Evolutionary conservation across 2,888 invertebrate species (phyloP).

Genomic region (Cantharis rustica): DNA sequence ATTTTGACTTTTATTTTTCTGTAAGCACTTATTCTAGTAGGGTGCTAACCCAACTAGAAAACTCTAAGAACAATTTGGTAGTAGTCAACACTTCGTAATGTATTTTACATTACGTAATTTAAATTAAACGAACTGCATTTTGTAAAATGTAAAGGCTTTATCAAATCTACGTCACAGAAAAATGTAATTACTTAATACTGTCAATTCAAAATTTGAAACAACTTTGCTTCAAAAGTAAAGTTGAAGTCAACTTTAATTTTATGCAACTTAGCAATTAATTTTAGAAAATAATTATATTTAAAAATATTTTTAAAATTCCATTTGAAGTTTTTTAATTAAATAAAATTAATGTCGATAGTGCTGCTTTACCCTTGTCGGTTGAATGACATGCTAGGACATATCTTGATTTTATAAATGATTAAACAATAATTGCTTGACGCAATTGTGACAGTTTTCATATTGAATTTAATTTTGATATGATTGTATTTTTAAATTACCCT

Average conservation of each 20-base stretch:
- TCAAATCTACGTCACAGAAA: too few species aligned
- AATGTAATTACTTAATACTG: too few species aligned
- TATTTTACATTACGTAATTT: too few species aligned
- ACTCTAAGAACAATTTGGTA: too few species aligned
- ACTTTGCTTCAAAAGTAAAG: too few species aligned
- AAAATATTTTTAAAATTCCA: not conserved
- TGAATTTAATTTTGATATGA: constrained; percentile 8
- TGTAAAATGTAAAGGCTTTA: too few species aligned
- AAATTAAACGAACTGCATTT: not conserved
- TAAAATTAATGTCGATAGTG: not conserved
- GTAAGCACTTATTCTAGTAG: too few species aligned
- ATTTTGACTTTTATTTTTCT: too few species aligned
- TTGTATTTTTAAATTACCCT: not conserved
- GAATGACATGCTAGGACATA: not conserved
- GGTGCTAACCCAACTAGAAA: too few species aligned
- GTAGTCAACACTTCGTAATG: too few species aligned
- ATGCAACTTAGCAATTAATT: not conserved
- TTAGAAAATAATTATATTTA: not conserved
- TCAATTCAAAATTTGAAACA: too few species aligned
- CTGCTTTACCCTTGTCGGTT: not conserved
- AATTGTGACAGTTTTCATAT: constrained; percentile 3
- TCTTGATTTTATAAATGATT: constrained; percentile 6
- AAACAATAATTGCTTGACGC: constrained; percentile 1
- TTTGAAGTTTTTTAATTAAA: not conserved
- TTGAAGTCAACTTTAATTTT: too few species aligned